Conservation (phyloP, 2,888 invertebrate species). For the Aporophyla nigra region DNA sequence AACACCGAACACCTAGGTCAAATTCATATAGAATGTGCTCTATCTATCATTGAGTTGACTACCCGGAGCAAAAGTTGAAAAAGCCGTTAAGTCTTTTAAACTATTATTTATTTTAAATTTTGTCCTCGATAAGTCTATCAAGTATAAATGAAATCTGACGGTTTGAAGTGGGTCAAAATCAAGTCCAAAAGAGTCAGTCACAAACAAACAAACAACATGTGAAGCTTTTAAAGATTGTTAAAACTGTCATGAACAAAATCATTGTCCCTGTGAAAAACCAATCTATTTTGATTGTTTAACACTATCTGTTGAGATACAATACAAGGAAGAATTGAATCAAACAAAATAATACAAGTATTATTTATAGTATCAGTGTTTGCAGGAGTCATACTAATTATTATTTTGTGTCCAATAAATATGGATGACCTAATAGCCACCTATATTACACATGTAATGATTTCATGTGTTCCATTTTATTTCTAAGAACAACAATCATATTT, state of each 20-base stretch:
- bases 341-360: constrained; percentile 36
- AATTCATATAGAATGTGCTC: neutral
- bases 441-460: constrained; percentile 35
- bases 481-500: neutral
- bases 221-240: too few species aligned
- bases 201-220: too few species aligned
- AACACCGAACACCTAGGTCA: neutral
- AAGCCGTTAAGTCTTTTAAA: too few species aligned
- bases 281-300: constrained; percentile 17
- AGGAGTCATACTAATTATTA: constrained; percentile 21
- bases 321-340: neutral
- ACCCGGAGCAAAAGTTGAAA: neutral
- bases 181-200: too few species aligned
- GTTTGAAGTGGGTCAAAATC: too few species aligned
- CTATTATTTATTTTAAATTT: too few species aligned
- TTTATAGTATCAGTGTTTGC: neutral
- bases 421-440: constrained; percentile 44
- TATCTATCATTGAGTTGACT: neutral
- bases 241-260: neutral
- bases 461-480: constrained; percentile 42
- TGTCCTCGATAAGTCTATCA: too few species aligned
- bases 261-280: constrained; percentile 13
- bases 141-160: too few species aligned
- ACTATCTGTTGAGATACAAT: constrained; percentile 7
- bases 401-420: constrained; percentile 16